A percentile compares a stretch with the other conserved stretches of the same genome.
Evolutionary conservation across 92 coral and sea anemone species (phyloP).

Genomic region (Heliopora coerulea): DNA sequence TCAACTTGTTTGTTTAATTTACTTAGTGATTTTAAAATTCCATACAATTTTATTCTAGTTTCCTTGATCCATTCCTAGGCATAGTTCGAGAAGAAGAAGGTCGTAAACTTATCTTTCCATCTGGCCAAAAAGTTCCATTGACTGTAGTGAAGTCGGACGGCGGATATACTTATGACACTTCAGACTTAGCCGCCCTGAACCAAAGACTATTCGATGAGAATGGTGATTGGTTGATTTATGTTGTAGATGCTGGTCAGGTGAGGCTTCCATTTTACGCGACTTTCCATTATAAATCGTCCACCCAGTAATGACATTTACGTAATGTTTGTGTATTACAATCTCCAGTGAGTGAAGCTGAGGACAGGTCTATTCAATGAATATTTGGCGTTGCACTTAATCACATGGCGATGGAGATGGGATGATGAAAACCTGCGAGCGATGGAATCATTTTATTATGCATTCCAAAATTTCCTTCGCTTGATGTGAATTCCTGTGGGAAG

Average conservation of each 20-base stretch:
- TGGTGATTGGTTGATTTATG: conserved; percentile 91
- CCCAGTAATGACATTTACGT: too few relatives aligned
- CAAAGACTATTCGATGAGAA: conserved; percentile 81
- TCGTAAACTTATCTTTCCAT: conserved; percentile 86
- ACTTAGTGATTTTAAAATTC: background rate
- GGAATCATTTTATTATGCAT: too few relatives aligned
- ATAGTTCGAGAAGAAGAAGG: conserved; percentile 84
- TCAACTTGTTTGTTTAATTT: too few relatives aligned
- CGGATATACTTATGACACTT: conserved; percentile 94
- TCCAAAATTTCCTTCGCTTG: too few relatives aligned
- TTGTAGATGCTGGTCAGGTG: conserved; percentile 97
- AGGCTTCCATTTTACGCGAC: background rate
- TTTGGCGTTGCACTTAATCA: too few relatives aligned
- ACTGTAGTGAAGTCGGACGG: conserved; percentile 98
- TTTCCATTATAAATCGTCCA: too few relatives aligned
- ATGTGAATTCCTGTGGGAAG: too few relatives aligned
- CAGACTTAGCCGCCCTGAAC: conserved; percentile 85
- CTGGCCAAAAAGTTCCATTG: conserved; percentile 74
- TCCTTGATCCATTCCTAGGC: conserved; percentile 41
- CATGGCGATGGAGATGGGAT: too few relatives aligned
- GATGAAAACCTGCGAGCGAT: too few relatives aligned
- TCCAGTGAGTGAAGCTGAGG: too few relatives aligned
- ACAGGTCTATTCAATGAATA: too few relatives aligned
- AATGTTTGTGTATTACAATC: too few relatives aligned
- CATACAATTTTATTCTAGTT: background rate